Evolutionary conservation across 2,113 vertebrate species (phyloP), one percentile per base, ranked within the genome.

Genomic region (Phylloscopus trochiloides): DNA sequence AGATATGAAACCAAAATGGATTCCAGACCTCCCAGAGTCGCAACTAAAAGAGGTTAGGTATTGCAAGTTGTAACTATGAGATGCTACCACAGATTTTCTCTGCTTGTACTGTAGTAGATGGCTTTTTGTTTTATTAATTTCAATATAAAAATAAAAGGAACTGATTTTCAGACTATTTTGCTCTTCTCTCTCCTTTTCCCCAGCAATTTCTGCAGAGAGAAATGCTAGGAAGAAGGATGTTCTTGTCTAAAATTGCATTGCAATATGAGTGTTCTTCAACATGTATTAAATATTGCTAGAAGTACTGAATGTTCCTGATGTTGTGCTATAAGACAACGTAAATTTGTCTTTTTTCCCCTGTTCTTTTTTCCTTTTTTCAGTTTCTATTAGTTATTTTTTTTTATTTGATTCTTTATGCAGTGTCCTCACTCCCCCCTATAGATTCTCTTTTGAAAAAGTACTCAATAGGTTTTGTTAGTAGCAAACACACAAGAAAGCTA

Each of bases 351-450:
- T 78, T 65, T 13, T 4, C 6, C 6, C 17, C 25, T 58, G 14
- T 8, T 61, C 25, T 68, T 79, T 65, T 54, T 81, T 43, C 5
- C 29, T 10, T 73, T 85, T 79, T 50, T 6, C 38, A 34, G 34
- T 72, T 92, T 36, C 34, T 75, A 7, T 20, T 34, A 57, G 5
- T 68, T 86, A 45, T 52, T 59, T 59, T 4, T 67, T 70, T 73
- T 5, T 11, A n/a, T 31, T 70, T 43, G 21, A 54, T 47, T 62
- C 25, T 78, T 86, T 67, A 32, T 7, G 28, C 34, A 61, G 11
- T n/a, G 9, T 59, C 9, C 5, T 65, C 4, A 6, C 7, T 14
- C 20, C 28, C 3, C 45, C 7, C 5, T 12, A 3, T 4, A 80
- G 42, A 57, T 61, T 90, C 10, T 63, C 19, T 43, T 18, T 4